phyloP scores from a whole-genome alignment of 2,113 vertebrate genomes.

The Benitochromis conjunctus region DNA sequence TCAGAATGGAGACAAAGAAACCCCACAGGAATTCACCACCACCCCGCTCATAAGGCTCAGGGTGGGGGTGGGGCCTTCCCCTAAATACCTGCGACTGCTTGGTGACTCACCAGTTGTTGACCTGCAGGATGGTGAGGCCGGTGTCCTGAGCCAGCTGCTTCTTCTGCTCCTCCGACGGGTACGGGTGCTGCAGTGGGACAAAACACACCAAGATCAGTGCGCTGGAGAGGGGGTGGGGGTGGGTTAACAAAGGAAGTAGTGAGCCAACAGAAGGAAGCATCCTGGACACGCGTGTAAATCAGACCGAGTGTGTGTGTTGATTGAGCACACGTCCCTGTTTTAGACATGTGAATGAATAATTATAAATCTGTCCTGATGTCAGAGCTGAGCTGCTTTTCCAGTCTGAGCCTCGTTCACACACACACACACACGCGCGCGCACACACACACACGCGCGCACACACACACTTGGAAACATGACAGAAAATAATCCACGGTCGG shows the following conservation, averaged over 20 bases:
- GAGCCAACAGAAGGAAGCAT: neutral
- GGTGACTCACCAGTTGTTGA: constrained; percentile 92
- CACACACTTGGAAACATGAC: too few species aligned
- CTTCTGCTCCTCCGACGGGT: constrained; percentile 97
- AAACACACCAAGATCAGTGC: neutral
- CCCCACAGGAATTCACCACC: constrained; percentile 19
- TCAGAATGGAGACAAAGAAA: neutral
- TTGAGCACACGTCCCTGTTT: neutral
- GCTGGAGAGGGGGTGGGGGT: too few species aligned
- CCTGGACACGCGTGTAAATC: neutral
- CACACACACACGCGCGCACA: too few species aligned
- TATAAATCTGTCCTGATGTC: too few species aligned
- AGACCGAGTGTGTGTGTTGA: neutral
- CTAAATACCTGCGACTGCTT: neutral
- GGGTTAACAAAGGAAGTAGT: constrained; percentile 27
- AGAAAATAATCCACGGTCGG: neutral
- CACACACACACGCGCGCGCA: too few species aligned
- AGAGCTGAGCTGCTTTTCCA: too few species aligned
- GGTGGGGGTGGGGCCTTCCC: neutral
- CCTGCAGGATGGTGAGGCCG: constrained; percentile 93
- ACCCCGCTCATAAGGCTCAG: constrained; percentile 38
- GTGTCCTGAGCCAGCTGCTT: constrained; percentile 96
- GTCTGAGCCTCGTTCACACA: too few species aligned
- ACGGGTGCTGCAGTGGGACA: constrained; percentile 84
- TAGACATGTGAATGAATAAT: too few species aligned